These are phyloP conservation scores for Acomys russatus DNA, from an alignment of 2,797 vertebrate genomes.

Conservation along the genomic window DNA sequence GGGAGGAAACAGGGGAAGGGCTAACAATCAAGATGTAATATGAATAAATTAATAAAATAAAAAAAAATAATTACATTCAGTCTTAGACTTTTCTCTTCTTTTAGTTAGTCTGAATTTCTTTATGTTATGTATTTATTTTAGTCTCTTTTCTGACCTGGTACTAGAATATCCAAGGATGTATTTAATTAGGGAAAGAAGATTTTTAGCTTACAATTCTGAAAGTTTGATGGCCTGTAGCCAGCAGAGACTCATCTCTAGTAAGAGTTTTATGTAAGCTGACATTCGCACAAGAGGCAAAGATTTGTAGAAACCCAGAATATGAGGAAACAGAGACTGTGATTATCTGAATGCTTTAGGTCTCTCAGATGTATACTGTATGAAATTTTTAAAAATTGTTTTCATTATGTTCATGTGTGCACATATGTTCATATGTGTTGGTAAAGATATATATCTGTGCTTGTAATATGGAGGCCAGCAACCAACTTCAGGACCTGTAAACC, in stretches of 20 bases:
- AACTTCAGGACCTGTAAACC: background rate
- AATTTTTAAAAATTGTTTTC: background rate
- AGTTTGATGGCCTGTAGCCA: accelerated
- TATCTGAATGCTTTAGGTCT: no score
- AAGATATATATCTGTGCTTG: background rate
- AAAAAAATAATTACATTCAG: background rate
- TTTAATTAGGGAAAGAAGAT: background rate
- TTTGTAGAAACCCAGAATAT: background rate
- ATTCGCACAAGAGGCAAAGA: background rate
- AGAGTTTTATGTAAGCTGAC: background rate
- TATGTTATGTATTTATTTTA: background rate
- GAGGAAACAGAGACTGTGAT: background rate
- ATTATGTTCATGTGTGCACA: background rate
- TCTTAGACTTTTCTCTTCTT: background rate
- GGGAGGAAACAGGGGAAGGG: no score
- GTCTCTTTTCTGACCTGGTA: background rate
- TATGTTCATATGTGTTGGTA: background rate
- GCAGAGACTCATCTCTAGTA: background rate
- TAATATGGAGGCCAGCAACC: background rate
- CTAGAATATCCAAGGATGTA: accelerated
- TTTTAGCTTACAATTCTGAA: background rate
- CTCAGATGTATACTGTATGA: background rate
- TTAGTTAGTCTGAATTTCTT: background rate
- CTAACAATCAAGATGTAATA: no score
- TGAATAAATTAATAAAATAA: no score